Conservation (phyloP, 2,888 invertebrate species). For the Choreutis nemorana region DNA sequence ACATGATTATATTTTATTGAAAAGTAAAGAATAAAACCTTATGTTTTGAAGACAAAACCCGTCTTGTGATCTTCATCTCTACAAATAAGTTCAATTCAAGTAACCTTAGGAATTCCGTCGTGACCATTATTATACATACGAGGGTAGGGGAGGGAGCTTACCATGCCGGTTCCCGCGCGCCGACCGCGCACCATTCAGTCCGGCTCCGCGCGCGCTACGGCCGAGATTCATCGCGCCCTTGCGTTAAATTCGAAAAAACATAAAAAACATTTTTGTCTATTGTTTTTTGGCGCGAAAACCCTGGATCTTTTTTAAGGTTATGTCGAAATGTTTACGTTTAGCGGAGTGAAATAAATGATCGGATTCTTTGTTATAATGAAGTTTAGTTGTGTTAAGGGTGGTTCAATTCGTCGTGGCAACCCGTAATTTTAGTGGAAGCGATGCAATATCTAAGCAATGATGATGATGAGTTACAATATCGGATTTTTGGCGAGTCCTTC, state of each 20-base stretch:
- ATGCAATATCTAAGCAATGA: conserved; percentile 63
- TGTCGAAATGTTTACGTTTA: conserved; percentile 5
- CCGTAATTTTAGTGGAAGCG: conserved; percentile 46
- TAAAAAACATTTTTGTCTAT: conserved; percentile 13
- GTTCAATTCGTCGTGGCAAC: conserved; percentile 37
- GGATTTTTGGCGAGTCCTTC: conserved; percentile 63
- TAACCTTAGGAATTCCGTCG: too few species aligned
- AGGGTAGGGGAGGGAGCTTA: conserved; percentile 19
- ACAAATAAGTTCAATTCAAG: conserved; percentile 21
- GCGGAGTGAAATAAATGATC: conserved; percentile 8
- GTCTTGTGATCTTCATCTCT: too few species aligned
- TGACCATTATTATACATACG: conserved; percentile 21
- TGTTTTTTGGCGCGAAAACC: conserved; percentile 19
- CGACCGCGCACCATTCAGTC: conserved; percentile 26
- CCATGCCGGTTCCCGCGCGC: conserved; percentile 23
- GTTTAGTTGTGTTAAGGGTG: conserved; percentile 44
- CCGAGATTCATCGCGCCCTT: conserved; percentile 30
- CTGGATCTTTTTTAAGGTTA: conserved; percentile 9
- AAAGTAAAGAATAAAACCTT: too few species aligned
- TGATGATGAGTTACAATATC: conserved; percentile 59
- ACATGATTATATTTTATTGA: background rate
- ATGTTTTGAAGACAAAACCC: too few species aligned
- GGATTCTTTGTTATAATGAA: conserved; percentile 40
- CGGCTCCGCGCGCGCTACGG: conserved; percentile 45
- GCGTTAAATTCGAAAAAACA: conserved; percentile 16